phyloP scores from a whole-genome alignment of 2,797 vertebrate species.

The Lithobates sylvaticus region DNA sequence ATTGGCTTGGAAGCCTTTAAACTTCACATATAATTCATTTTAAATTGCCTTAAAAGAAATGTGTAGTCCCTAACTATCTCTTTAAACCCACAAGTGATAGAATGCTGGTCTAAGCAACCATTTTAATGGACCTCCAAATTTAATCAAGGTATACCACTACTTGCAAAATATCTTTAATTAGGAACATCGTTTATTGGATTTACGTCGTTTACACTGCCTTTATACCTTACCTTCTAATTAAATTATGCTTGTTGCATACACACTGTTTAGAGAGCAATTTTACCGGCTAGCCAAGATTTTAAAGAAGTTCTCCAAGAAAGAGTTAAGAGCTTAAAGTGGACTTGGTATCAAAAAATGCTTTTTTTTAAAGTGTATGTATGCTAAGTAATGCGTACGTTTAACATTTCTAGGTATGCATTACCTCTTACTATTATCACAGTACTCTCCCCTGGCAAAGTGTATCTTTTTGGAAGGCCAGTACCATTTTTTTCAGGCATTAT shows the following conservation, averaged over 20 bases:
- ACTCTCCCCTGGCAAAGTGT: too few relatives aligned
- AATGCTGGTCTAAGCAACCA: conserved; percentile 1
- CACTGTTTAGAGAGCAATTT: not conserved
- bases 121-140: conserved; percentile 4
- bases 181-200: not conserved
- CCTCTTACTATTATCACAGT: too few relatives aligned
- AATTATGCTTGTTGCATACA: conserved; percentile 3
- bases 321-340: not conserved
- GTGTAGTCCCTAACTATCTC: not conserved
- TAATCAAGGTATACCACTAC: not conserved
- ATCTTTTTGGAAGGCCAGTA: too few relatives aligned
- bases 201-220: not conserved
- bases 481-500: too few relatives aligned
- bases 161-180: not conserved
- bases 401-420: not conserved
- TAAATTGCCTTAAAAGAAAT: not conserved
- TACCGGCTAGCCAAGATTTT: not conserved
- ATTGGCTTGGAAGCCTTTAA: not conserved
- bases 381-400: not conserved
- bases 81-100: not conserved
- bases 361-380: too few relatives aligned
- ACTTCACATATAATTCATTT: not conserved
- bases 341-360: not conserved
- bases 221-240: conserved; percentile 33
- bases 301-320: not conserved